Percentiles rank a stretch among this genome's conserved stretches.
These are phyloP conservation scores for Noctua pronuba DNA, from an alignment of 2,888 invertebrate genomes.

Conservation along the genomic window DNA sequence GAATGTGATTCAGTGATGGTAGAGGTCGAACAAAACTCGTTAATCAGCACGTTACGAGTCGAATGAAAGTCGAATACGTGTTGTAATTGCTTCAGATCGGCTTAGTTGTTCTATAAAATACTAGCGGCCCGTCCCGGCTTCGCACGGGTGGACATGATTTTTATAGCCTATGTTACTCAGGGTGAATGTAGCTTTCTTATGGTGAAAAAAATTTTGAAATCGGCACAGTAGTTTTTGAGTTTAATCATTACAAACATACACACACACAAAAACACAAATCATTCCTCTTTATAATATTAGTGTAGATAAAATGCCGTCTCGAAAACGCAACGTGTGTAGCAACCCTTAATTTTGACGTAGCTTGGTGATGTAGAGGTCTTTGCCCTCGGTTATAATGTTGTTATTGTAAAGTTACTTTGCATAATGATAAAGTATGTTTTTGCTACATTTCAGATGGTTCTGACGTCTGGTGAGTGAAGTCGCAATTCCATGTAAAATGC, in stretches of 20 bases:
- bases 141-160: no score
- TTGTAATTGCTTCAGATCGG: not conserved
- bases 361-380: not conserved
- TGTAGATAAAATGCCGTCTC: not conserved
- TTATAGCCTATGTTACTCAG: no score
- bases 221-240: no score
- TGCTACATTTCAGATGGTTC: not conserved
- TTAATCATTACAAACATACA: no score
- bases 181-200: no score
- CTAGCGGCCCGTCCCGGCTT: no score
- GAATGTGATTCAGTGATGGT: not conserved
- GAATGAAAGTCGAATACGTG: not conserved
- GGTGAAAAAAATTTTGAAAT: no score
- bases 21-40: not conserved
- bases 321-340: not conserved
- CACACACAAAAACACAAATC: no score
- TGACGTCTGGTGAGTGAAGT: not conserved
- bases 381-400: not conserved
- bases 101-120: not conserved
- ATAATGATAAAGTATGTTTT: not conserved
- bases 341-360: not conserved
- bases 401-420: not conserved
- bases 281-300: no score
- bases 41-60: not conserved
- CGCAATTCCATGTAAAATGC: constrained; percentile 7